Evolutionary conservation across 2,888 invertebrate species (phyloP), one percentile per base, ranked within the genome.

Genomic region (Eupeodes luniger): DNA sequence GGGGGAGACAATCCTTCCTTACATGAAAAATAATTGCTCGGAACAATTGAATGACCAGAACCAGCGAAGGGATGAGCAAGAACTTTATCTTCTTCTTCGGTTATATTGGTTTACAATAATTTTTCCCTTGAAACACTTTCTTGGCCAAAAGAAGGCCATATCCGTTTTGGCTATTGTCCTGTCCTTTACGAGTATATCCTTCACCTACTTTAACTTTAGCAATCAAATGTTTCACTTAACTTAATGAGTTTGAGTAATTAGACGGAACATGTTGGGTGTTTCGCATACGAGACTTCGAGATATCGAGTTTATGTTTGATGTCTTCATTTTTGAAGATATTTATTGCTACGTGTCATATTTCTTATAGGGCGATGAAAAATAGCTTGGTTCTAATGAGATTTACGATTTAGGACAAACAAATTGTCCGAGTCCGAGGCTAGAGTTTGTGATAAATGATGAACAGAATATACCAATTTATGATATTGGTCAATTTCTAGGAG

Each of bases 221-320:
- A 84, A 84, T 89, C 89, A 81, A 72, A 82, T 82, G 79, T 76
- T 79, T 87, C 87, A 89, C 89, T 89, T 89, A 87, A 87, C 53
- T 85, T 87, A 89, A 89, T 89, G 89, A 89, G 87, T 85, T 85
- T 81, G 79, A 89, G 87, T 87, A 89, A 89, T 89, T 89, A 87
- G 76, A 72, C 67, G 78, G 77, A 88, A 88, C 88, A 85, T 79
- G 88, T 81, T 81, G 85, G 83, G 57, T 77, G 86, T 59, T 59
- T 55, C 47, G 44, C 44, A 19, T 59, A 27, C 51, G 85, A 51
- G 19, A 3, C 27, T 27, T 3, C 27, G 27, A 27, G 1, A 27
- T 27, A 1, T 27, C 27, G 2, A 27, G 27, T 27, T 2, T 27
- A 27, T 27, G 49, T 66, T 66, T 49, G 80, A 67, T 49, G 2